These are phyloP conservation scores for Parotocinclus haroldoi DNA, from an alignment of 2,797 vertebrate species.

Conservation along the genomic window DNA sequence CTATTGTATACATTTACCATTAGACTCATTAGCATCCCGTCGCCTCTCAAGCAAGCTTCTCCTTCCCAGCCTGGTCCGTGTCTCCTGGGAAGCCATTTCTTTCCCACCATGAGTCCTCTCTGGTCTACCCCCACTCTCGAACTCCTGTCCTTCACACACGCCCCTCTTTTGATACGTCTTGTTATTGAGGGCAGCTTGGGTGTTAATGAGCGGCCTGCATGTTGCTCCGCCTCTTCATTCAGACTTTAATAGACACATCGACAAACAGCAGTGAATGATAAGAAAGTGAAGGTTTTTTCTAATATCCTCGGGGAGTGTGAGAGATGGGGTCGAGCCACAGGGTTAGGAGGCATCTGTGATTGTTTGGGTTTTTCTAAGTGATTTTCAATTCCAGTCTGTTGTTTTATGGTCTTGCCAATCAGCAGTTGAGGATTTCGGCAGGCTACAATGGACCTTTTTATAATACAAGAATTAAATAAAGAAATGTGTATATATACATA, in stretches of 20 bases:
- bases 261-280: constrained; percentile 49
- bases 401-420: too few relatives aligned
- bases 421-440: too few relatives aligned
- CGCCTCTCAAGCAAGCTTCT: constrained; percentile 71
- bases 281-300: too few relatives aligned
- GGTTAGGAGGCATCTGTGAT: too few relatives aligned
- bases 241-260: constrained; percentile 69
- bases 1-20: constrained; percentile 79
- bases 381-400: too few relatives aligned
- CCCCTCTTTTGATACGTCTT: constrained; percentile 72
- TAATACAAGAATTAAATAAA: too few relatives aligned
- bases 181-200: constrained; percentile 68
- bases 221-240: constrained; percentile 66
- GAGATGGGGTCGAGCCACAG: too few relatives aligned
- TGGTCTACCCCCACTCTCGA: constrained; percentile 54
- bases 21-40: constrained; percentile 78
- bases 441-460: too few relatives aligned
- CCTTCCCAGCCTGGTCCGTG: constrained; percentile 63
- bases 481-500: too few relatives aligned
- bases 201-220: constrained; percentile 70
- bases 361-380: too few relatives aligned
- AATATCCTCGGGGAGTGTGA: too few relatives aligned
- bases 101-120: constrained; percentile 71
- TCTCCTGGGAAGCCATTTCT: constrained; percentile 80
- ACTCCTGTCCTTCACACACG: constrained; percentile 59